Evolutionary conservation across 2,888 invertebrate species (phyloP), one percentile per base, ranked within the genome.

Genomic region (Lissocephala sabroskyi): DNA sequence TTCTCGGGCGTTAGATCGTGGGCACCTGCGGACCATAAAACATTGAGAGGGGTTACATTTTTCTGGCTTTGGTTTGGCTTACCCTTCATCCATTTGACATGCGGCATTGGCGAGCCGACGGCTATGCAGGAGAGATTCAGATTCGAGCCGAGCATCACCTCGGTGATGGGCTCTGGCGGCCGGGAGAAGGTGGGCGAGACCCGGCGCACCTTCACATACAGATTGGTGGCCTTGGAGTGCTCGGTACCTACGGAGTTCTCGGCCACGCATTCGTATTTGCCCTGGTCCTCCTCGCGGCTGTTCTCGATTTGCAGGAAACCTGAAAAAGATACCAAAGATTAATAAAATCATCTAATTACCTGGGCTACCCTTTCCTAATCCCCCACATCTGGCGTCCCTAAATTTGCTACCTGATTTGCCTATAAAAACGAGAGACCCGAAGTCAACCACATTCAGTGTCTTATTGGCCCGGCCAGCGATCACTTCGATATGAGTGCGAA

Each of bases 51-150:
- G n/a, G n/a, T n/a, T n/a, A n/a, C n/a, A n/a, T n/a, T n/a, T n/a
- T n/a, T n/a, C n/a, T n/a, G n/a, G n/a, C n/a, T n/a, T n/a, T n/a
- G n/a, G n/a, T n/a, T n/a, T 33, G 39, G 11, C 40, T 58, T 73
- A 88, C 89, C 94, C 86, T 93, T 93, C 65, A 92, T 90, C 95
- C 95, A 95, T 85, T 95, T 96, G 45, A 99, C 97, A 71, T 91
- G 92, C 1, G 98, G 99, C 97, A 98, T 97, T 4, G 98, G 98
- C 0, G 98, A 96, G 14, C 99, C 98, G 23, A 96, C 94, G 7
- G 98, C 98, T 46, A 97, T 96, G 84, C 99, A 99, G 49, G 96
- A 96, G 62, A 99, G 87, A 83, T 96, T 98, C 65, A 98, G 87
- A 80, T 92, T 92, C 0, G 93, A 92, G 10, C 97, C 97, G 41